phyloP scores from a whole-genome alignment of 92 coral and sea anemone species.

The Virgularia gustaviana region DNA sequence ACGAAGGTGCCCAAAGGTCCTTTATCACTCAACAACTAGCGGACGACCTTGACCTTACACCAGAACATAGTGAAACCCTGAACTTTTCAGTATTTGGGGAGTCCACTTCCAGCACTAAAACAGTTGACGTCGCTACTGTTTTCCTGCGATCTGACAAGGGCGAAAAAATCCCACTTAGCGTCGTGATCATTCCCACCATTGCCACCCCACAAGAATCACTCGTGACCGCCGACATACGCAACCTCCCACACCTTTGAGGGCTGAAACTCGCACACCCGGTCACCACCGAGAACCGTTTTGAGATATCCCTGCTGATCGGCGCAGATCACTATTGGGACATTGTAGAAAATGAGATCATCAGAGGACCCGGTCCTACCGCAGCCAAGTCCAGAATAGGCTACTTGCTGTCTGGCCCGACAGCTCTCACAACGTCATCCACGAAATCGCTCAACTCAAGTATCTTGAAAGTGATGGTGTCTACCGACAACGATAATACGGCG shows the following conservation, averaged over 20 bases:
- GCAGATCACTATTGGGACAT: conserved; percentile 48
- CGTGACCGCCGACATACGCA: conserved; percentile 9
- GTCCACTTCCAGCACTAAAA: conserved; percentile 18
- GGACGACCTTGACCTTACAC: conserved; percentile 1
- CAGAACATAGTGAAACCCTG: conserved; percentile 22
- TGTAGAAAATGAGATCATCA: conserved; percentile 20
- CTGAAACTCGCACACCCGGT: conserved; percentile 50
- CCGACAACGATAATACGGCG: conserved; percentile 15
- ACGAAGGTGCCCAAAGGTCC: conserved; percentile 53
- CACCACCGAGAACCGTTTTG: conserved; percentile 34
- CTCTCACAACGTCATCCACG: too few relatives aligned
- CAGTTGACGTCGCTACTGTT: conserved; percentile 28
- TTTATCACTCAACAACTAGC: conserved; percentile 35
- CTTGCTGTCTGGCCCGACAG: neutral
- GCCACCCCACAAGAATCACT: conserved; percentile 38
- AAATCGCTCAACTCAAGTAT: too few relatives aligned
- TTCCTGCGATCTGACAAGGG: conserved; percentile 37
- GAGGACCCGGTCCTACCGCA: conserved; percentile 58
- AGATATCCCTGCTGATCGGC: conserved; percentile 39
- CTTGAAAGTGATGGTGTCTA: neutral
- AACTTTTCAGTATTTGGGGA: conserved; percentile 38
- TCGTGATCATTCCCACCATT: conserved; percentile 40
- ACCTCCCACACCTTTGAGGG: conserved; percentile 44
- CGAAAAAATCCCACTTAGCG: conserved; percentile 42
- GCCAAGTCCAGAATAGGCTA: conserved; percentile 43